Base-by-base conservation (phyloP, 92 coral and sea anemone species). In the Umimayanthus kanabou region DNA sequence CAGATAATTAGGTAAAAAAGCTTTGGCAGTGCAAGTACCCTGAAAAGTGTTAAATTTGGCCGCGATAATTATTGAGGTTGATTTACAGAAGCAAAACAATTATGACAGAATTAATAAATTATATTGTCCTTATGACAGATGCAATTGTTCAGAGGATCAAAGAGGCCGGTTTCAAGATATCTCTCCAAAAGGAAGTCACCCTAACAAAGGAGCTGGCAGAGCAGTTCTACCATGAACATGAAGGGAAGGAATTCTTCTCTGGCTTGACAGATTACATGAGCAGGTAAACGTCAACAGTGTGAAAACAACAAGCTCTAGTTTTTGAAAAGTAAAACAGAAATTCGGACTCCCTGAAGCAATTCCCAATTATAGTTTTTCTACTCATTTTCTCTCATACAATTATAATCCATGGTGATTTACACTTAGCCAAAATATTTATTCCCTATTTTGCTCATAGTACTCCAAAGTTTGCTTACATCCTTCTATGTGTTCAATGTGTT, bases 161-260 rank as follows among this genome's bases (percentile, higher is more conserved):
- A 83, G 98, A 97, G 86, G 98, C 99, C 10, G 99, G 99, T 61
- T 97, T 97, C 74, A 90, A 91, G 87, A 97, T 97, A 80, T 93
- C 94, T 55, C 90, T 92, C 20, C 93, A 94, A 40, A 97, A 97
- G 86, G 98, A 97, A 88, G 94, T 97, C 16, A 93, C 96, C 23
- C 82, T 97, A 43, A 91, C 97, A 37, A 97, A 95, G 82, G 99
- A 97, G 29, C 88, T 97, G 39, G 99, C 99, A 28, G 76, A 90
- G 45, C 98, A 95, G 92, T 97, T 97, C 91, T 97, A 97, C 90
- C 97, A 91, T 37, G 99, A 97, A 82, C 99, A 97, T 43, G 95
- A 93, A 50, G 99, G 99, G 23, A 97, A 97, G 83, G 99, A 97
- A 26, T 97, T 97, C 90, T 97, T 86, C 83, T 88, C 90, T 7